Evolutionary conservation across 2,888 invertebrate species (phyloP), one percentile per base, ranked within the genome.

Genomic region (Lepetodrilus schrolli): DNA sequence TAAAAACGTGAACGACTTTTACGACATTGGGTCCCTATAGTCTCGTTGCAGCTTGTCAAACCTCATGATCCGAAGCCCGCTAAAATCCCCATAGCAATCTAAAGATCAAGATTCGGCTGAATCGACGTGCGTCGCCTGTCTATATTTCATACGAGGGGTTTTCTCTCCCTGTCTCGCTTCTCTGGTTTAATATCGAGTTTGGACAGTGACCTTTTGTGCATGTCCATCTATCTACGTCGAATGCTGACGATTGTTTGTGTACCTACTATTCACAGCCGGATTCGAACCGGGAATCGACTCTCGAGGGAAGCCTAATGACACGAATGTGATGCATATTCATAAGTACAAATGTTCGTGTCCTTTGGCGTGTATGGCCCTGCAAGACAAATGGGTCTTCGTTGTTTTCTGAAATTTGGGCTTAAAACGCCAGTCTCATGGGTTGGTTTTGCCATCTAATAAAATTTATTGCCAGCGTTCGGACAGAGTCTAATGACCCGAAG

Each of bases 361-460:
- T 17, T 23, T 21, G 43, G 43, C 17, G 68, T 38, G 47, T 68
- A 47, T 47, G 47, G 30, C 47, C n/a, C 17, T 23, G 47, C 21
- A 68, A 68, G 68, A 68, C 38, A 68, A 68, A 68, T 68, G 68
- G 68, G 68, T 43, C 26, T 68, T 68, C 68, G 38, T 68, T 68
- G 68, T 47, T 68, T n/a, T 68, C 68, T 17, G 21, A 47, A 30
- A 47, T 38, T 23, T 30, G 43, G 38, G 21, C 30, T 34, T 26
- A 23, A 68, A 68, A 68, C 30, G 26, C n/a, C 26, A 47, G 47
- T 68, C 68, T 68, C 68, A 5, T 10, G 68, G 68, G 68, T 43
- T 26, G 23, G 38, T 68, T 68, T 68, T 68, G 43, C 68, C 38
- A 68, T 68, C 68, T 68, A 68, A 68, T 47, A 68, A 68, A 68